Conservation (phyloP, 2,797 vertebrate species). For the Champsocephalus esox region DNA sequence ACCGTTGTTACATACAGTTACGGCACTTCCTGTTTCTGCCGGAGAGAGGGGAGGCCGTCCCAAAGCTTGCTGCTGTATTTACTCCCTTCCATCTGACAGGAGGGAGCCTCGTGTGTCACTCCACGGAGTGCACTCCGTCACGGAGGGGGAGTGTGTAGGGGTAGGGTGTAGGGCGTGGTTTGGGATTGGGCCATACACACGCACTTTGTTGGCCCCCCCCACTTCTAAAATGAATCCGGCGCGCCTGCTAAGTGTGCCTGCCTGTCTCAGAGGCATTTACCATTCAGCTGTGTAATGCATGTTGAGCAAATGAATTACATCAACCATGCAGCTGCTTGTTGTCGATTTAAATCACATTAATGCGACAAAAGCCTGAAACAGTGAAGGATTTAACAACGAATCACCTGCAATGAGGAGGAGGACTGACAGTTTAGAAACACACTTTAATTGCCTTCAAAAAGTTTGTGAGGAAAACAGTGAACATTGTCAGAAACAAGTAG, state of each 20-base stretch:
- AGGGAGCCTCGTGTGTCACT: no score
- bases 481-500: not conserved
- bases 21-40: no score
- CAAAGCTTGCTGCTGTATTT: no score
- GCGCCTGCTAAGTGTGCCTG: conserved; percentile 25
- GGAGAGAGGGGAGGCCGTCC: no score
- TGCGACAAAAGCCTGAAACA: conserved; percentile 45
- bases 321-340: conserved; percentile 53
- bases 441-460: conserved; percentile 26
- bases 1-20: no score
- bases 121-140: no score
- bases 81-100: no score
- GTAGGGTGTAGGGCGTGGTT: no score
- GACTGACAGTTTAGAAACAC: conserved; percentile 41
- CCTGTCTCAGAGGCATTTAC: conserved; percentile 53
- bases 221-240: no score
- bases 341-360: conserved; percentile 63
- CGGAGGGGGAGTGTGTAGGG: no score
- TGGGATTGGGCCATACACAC: no score
- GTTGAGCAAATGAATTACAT: conserved; percentile 53
- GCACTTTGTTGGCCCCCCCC: no score
- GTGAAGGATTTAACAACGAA: conserved; percentile 58
- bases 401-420: conserved; percentile 50
- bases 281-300: conserved; percentile 57
- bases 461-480: conserved; percentile 7